Percentiles rank a stretch among this genome's conserved stretches.
phyloP scores from a whole-genome alignment of 1,140 invertebrate genomes.

The Eurosta solidaginis region DNA sequence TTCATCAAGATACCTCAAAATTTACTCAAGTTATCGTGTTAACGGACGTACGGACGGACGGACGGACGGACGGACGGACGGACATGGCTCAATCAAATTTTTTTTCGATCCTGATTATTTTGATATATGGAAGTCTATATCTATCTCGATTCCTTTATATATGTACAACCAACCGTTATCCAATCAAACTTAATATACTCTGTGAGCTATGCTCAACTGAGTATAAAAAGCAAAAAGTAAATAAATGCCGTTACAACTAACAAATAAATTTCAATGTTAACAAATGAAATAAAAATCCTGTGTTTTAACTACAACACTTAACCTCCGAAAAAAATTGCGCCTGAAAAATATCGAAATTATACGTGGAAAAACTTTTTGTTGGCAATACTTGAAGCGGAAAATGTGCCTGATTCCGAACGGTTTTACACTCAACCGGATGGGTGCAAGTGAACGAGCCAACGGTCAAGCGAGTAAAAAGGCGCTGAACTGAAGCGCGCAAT shows the following conservation, averaged over 20 bases:
- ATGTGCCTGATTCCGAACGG: not conserved
- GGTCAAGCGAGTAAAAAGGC: not conserved
- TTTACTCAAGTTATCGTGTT: too few species aligned
- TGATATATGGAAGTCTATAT: too few species aligned
- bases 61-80: too few species aligned
- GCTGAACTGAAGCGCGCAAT: not conserved
- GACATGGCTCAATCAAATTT: too few species aligned
- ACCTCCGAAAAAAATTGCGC: slow-evolving; percentile 11
- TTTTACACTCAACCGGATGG: not conserved
- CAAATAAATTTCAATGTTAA: not conserved
- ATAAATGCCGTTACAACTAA: not conserved
- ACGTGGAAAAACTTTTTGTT: slow-evolving; percentile 29
- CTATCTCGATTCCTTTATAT: too few species aligned
- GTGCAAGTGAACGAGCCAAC: too few species aligned
- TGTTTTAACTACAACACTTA: not conserved
- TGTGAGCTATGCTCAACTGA: too few species aligned
- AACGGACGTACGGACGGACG: too few species aligned
- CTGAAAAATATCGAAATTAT: slow-evolving; percentile 18
- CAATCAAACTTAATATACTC: too few species aligned
- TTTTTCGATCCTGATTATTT: too few species aligned
- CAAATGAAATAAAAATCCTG: not conserved
- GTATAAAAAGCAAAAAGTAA: not conserved
- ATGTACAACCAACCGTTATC: too few species aligned
- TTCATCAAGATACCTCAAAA: too few species aligned
- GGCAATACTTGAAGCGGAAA: slow-evolving; percentile 26